Evolutionary conservation across 2,113 vertebrate genomes (phyloP), one percentile per base, ranked within the genome.

Genomic region (Neodon shergylaensis): DNA sequence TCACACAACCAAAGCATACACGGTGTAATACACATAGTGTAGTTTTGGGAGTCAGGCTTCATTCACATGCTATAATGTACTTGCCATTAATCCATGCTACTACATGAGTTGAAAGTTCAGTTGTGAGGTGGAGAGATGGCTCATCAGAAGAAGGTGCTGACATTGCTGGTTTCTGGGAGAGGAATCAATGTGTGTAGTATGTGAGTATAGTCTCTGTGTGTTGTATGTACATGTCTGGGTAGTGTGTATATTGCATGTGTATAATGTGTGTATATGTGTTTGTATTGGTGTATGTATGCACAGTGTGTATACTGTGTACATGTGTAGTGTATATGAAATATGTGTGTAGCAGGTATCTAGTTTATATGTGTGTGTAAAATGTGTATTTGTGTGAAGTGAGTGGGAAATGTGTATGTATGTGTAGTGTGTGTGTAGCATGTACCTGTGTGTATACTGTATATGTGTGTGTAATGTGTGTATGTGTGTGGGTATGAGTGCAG

Each of bases 401-500:
- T 36, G 33, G 33, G 66, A 16, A 16, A 36, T 36, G 31, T 17
- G 33, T 70, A 70, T 17, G 2, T n/a, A n/a, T 36, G 33, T 36
- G 2, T 72, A 72, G 31, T 70, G 16, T n/a, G 16, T 19, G 3
- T 19, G 7, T n/a, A 72, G 68, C 54, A 19, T 6, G 4, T 58
- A 19, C 17, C 54, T 58, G 54, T 58, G 54, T 54, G 54, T 54
- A 5, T 54, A 19, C 54, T 54, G 54, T 16, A 54, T 54, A 54
- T 58, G 54, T 54, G 54, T 68, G 66, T 70, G 33, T 31, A 28
- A 26, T 33, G 12, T 68, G 5, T 68, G 4, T 68, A 31, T 68
- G 0, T 68, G 31, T 3, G 1, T 68, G 2, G 16, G 17, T 16
- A 16, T 36, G 0, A 22, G 6, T 68, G 13, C 1, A 16, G 11